Evolutionary conservation across 2,797 vertebrate species (phyloP).

Genomic region (Moxostoma hubbsi): DNA sequence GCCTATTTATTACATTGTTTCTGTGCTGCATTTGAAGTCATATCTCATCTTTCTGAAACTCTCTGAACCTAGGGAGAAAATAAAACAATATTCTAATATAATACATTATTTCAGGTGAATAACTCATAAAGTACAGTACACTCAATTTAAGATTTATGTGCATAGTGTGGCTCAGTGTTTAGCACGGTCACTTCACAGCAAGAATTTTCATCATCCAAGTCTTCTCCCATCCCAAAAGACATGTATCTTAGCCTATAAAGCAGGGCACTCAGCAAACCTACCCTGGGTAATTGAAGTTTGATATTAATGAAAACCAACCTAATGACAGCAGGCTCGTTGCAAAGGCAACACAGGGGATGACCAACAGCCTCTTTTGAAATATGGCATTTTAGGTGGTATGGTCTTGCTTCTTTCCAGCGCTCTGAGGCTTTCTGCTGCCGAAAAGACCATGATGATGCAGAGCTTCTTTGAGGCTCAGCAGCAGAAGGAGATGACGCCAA

Average conservation of each 20-base stretch:
- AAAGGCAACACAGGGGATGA: not conserved
- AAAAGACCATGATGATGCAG: too few relatives aligned
- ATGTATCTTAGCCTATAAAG: not conserved
- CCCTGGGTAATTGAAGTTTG: not conserved
- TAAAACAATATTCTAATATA: not conserved
- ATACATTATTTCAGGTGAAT: constrained; percentile 13
- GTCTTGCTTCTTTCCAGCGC: too few relatives aligned
- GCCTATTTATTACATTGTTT: constrained; percentile 24
- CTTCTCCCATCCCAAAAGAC: not conserved
- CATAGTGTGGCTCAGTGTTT: constrained; percentile 2
- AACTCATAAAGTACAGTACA: not conserved
- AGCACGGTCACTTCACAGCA: not conserved
- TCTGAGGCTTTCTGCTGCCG: too few relatives aligned
- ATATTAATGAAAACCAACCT: not conserved
- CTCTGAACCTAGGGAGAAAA: constrained; percentile 23
- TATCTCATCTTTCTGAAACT: not conserved
- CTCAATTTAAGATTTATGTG: constrained; percentile 3
- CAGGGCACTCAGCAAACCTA: not conserved
- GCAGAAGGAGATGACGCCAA: too few relatives aligned
- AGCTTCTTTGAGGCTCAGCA: too few relatives aligned
- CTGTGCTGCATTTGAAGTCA: not conserved
- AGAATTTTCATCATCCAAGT: not conserved
- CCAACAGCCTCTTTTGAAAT: not conserved
- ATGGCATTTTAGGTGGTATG: too few relatives aligned
- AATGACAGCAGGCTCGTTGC: not conserved